These are phyloP conservation scores for Lordiphosa mommai DNA, from an alignment of 1,140 invertebrate genomes.

Conservation along the genomic window DNA sequence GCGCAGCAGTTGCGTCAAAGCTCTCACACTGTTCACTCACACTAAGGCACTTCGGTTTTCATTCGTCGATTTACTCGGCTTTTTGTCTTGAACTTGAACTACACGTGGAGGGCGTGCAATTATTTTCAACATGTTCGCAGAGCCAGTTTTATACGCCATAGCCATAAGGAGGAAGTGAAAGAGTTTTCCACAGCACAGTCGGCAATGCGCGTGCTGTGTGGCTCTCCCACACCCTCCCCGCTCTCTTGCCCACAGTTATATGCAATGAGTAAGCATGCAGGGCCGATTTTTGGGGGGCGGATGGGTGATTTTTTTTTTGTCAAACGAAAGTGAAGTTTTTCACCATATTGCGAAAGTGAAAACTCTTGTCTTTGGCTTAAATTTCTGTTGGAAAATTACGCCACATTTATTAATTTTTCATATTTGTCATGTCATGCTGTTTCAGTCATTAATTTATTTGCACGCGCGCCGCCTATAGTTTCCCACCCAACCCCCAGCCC, in stretches of 20 bases:
- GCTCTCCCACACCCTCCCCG: background rate
- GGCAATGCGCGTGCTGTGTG: constrained; percentile 43
- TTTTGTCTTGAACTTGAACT: constrained; percentile 77
- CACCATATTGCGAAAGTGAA: constrained; percentile 46
- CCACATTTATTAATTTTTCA: constrained; percentile 23
- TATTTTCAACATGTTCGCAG: constrained; percentile 46
- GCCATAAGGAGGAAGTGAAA: constrained; percentile 56
- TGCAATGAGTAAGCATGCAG: constrained; percentile 66
- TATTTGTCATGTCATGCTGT: constrained; percentile 19
- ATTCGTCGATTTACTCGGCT: constrained; percentile 43
- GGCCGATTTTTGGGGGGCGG: constrained; percentile 29
- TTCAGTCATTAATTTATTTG: constrained; percentile 34
- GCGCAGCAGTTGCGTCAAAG: constrained; percentile 7
- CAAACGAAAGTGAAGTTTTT: constrained; percentile 62
- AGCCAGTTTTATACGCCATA: constrained; percentile 5
- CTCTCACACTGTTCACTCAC: constrained; percentile 17
- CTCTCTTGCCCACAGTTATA: constrained; percentile 8
- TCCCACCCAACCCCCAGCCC: background rate
- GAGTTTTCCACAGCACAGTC: constrained; percentile 52
- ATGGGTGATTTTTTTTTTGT: constrained; percentile 8
- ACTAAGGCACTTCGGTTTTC: constrained; percentile 24
- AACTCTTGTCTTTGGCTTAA: constrained; percentile 23
- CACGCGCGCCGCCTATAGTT: constrained; percentile 28
- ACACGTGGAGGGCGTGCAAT: constrained; percentile 78
- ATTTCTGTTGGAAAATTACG: constrained; percentile 27